Conservation (phyloP, 2,113 vertebrate genomes). For the Prolemur simus region DNA sequence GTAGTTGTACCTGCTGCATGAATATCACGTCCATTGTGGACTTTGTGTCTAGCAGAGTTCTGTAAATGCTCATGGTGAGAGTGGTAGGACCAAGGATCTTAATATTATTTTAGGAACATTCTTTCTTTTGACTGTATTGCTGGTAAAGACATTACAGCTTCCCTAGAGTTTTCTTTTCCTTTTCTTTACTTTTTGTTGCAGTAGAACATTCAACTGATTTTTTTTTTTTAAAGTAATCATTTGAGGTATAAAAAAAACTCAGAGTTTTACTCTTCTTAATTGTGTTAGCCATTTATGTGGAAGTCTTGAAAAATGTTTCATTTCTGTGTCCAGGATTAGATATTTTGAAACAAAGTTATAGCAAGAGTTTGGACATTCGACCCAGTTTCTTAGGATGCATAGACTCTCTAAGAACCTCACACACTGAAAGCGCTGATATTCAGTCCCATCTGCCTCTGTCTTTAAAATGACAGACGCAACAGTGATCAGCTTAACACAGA, state of each 20-base stretch:
- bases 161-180: background rate
- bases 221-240: background rate
- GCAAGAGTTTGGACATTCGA: background rate
- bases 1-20: background rate
- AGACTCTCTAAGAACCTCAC: background rate
- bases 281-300: background rate
- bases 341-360: background rate
- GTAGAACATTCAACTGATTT: background rate
- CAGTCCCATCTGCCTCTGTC: background rate
- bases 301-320: constrained; percentile 31
- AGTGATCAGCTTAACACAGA: background rate
- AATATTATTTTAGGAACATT: background rate
- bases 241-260: background rate
- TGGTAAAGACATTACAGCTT: background rate
- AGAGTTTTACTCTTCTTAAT: background rate
- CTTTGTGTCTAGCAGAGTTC: background rate
- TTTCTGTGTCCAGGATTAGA: background rate
- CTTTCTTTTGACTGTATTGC: background rate
- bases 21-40: background rate
- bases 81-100: background rate
- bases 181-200: background rate
- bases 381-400: background rate
- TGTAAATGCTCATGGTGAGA: background rate
- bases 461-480: background rate
- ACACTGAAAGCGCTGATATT: background rate